Percentiles rank a stretch among this genome's conserved stretches.
phyloP scores from a whole-genome alignment of 2,888 invertebrate species.

The Ischnus inquisitorius region DNA sequence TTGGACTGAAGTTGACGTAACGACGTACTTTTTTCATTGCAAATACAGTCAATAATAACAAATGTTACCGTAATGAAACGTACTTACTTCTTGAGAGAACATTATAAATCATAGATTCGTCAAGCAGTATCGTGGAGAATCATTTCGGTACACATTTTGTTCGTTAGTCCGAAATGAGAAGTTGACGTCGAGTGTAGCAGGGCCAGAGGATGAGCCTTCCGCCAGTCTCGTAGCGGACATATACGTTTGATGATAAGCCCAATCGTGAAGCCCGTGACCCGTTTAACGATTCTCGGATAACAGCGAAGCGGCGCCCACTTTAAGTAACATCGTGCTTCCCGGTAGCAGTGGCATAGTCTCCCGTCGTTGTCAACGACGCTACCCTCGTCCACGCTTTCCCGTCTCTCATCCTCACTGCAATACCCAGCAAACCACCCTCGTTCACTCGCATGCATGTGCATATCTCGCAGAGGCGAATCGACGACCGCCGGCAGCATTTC shows the following conservation, averaged over 20 bases:
- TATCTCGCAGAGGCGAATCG: background rate
- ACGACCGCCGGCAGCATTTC: constrained; percentile 2
- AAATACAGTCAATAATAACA: no score
- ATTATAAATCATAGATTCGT: no score
- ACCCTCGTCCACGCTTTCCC: constrained; percentile 2
- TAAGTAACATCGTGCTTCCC: constrained; percentile 47
- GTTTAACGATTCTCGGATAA: constrained; percentile 39
- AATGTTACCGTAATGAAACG: no score
- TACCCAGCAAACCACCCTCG: background rate
- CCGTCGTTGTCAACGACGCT: constrained; percentile 24
- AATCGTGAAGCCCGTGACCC: constrained; percentile 36
- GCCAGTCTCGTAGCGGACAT: background rate
- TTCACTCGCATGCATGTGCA: constrained; percentile 4
- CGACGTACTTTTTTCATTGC: no score
- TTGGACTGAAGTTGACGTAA: no score
- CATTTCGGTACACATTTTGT: background rate
- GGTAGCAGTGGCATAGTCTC: constrained; percentile 1
- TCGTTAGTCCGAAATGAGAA: background rate
- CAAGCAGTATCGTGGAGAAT: background rate
- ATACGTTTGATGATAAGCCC: constrained; percentile 16
- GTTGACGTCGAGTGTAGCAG: constrained; percentile 11
- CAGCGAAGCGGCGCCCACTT: constrained; percentile 34
- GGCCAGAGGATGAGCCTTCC: background rate
- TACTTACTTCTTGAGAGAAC: no score
- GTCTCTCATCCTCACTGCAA: background rate